Evolutionary conservation across 1,140 invertebrate species (phyloP).

Genomic region (Mesaphorura yosii): DNA sequence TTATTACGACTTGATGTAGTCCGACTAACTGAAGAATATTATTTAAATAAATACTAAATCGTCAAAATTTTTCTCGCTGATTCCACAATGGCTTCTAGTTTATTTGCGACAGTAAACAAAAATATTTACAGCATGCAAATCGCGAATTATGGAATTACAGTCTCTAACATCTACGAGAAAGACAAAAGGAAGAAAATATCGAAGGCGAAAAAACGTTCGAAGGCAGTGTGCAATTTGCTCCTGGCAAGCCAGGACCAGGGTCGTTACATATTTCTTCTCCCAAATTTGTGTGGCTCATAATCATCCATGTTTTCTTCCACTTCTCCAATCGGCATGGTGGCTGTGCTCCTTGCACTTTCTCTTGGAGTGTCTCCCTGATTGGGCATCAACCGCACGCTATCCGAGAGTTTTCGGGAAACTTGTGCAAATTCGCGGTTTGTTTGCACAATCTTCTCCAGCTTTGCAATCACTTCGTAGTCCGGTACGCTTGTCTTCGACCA

Average conservation of each 20-base stretch:
- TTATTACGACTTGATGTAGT: slow-evolving; percentile 13
- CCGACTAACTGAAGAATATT: slow-evolving; percentile 6
- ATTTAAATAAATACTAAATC: slow-evolving; percentile 1
- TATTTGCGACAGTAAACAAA: not conserved
- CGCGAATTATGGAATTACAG: not conserved
- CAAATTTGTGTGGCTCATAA: too few species aligned
- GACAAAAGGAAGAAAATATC: not conserved
- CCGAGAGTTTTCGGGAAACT: slow-evolving; percentile 45
- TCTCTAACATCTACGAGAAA: not conserved
- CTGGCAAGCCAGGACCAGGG: too few species aligned
- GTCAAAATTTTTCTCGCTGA: not conserved
- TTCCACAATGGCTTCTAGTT: not conserved
- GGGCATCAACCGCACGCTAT: slow-evolving; percentile 29
- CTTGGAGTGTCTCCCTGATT: not conserved
- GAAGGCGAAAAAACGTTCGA: not conserved
- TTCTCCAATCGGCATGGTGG: too few species aligned
- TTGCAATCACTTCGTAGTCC: slow-evolving; percentile 62
- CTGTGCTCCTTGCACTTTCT: slow-evolving; percentile 11
- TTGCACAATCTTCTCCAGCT: slow-evolving; percentile 59
- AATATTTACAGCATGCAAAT: too few species aligned
- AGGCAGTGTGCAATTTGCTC: slow-evolving; percentile 5
- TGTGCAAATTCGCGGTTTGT: slow-evolving; percentile 64
- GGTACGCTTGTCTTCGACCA: slow-evolving; percentile 45
- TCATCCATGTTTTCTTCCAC: too few species aligned
- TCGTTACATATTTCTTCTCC: too few species aligned